Evolutionary conservation across 2,113 vertebrate species (phyloP).

Genomic region (Panthera uncia): DNA sequence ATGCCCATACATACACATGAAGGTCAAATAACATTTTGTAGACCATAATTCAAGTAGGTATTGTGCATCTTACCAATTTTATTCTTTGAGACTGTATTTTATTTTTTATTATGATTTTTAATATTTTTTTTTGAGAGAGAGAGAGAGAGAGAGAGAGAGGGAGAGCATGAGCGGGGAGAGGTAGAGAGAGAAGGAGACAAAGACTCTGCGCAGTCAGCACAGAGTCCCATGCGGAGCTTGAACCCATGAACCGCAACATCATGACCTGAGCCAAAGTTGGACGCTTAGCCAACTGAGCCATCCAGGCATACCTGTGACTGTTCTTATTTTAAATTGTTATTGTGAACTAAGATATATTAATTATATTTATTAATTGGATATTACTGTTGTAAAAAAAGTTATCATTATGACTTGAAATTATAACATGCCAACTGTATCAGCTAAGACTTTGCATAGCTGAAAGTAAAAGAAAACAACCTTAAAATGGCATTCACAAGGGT

Average conservation of each 20-base stretch:
- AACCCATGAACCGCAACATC: too few relatives aligned
- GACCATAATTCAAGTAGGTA: not conserved
- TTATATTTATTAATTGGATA: not conserved
- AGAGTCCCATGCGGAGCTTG: too few relatives aligned
- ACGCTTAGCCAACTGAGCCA: too few relatives aligned
- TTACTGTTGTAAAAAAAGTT: not conserved
- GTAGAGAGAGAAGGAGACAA: too few relatives aligned
- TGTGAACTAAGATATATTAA: not conserved
- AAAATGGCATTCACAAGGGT: not conserved
- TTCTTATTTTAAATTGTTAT: not conserved
- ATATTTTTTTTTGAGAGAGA: too few relatives aligned
- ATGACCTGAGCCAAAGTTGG: too few relatives aligned
- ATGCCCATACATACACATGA: not conserved
- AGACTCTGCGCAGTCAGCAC: too few relatives aligned
- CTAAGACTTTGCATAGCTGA: not conserved
- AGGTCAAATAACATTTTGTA: not conserved
- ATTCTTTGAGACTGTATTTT: not conserved
- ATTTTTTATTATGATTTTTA: too few relatives aligned
- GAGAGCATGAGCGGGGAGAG: too few relatives aligned
- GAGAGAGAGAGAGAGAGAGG: too few relatives aligned
- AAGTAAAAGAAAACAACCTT: not conserved
- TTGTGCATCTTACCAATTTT: not conserved
- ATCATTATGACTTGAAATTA: not conserved
- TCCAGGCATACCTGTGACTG: not conserved
- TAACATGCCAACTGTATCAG: not conserved